These are phyloP conservation scores for Microcebus jonahi DNA, from an alignment of 2,113 vertebrate species.

Conservation along the genomic window DNA sequence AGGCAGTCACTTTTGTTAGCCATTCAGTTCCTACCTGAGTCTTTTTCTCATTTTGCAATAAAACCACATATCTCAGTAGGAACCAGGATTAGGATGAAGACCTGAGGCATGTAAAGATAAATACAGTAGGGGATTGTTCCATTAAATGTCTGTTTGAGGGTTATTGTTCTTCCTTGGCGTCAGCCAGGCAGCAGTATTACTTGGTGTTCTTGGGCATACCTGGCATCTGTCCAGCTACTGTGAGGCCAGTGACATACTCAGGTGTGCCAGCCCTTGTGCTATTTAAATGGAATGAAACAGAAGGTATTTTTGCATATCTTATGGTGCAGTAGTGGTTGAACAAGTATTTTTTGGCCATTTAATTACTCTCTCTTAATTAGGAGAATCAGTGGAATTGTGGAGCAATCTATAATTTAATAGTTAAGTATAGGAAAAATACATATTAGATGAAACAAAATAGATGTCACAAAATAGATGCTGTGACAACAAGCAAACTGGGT, in stretches of 20 bases:
- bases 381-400: background rate
- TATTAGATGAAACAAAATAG: too few species aligned
- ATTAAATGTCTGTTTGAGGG: background rate
- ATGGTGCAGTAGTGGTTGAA: fast-evolving
- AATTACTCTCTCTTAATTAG: background rate
- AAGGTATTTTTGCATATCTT: background rate
- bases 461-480: background rate
- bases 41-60: slow-evolving; percentile 58
- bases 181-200: background rate
- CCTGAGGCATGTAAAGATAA: background rate
- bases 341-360: background rate
- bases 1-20: slow-evolving; percentile 30
- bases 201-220: background rate
- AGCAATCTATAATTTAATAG: background rate
- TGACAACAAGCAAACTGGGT: background rate
- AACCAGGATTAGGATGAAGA: background rate
- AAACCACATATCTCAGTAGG: background rate
- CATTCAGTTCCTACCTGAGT: slow-evolving; percentile 13
- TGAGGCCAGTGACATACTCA: background rate
- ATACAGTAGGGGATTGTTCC: background rate
- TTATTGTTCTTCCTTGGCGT: slow-evolving; percentile 18
- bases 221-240: background rate
- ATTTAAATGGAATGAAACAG: background rate
- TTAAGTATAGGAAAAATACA: background rate
- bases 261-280: background rate